Percentiles rank a stretch among this genome's conserved stretches.
phyloP scores from a whole-genome alignment of 2,113 vertebrate genomes.

The Athene noctua region DNA sequence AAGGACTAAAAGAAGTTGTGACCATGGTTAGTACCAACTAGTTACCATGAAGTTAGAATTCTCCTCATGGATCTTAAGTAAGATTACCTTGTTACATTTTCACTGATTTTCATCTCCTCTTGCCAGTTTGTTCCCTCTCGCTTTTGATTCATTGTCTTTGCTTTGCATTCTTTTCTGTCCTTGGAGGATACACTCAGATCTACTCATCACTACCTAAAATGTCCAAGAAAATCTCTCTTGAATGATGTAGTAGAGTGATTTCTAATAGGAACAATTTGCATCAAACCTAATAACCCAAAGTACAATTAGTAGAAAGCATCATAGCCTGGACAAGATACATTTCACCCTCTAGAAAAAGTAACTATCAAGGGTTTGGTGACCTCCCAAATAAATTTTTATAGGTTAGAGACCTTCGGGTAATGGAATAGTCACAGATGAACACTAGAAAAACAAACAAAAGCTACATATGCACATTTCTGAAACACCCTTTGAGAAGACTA shows the following conservation, averaged over 20 bases:
- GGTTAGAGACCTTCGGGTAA: background rate
- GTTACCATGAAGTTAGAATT: background rate
- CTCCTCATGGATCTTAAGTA: background rate
- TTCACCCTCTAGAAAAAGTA: background rate
- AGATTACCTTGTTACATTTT: background rate
- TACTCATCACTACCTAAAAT: background rate
- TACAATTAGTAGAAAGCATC: background rate
- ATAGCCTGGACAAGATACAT: background rate
- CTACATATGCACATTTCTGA: background rate
- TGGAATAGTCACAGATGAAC: background rate
- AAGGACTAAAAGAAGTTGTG: background rate
- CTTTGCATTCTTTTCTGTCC: background rate
- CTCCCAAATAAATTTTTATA: background rate
- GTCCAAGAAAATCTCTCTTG: background rate
- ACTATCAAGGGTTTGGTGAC: background rate
- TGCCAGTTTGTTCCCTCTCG: background rate
- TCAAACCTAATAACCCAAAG: background rate
- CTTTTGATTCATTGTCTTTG: background rate
- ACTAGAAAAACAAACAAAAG: slow-evolving; percentile 6
- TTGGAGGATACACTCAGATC: background rate
- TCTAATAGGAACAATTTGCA: background rate
- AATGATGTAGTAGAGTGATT: background rate
- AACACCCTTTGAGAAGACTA: background rate
- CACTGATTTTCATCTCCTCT: background rate
- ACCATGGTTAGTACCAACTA: background rate